phyloP scores from a whole-genome alignment of 2,888 invertebrate species.

The Synergus laeviventris region DNA sequence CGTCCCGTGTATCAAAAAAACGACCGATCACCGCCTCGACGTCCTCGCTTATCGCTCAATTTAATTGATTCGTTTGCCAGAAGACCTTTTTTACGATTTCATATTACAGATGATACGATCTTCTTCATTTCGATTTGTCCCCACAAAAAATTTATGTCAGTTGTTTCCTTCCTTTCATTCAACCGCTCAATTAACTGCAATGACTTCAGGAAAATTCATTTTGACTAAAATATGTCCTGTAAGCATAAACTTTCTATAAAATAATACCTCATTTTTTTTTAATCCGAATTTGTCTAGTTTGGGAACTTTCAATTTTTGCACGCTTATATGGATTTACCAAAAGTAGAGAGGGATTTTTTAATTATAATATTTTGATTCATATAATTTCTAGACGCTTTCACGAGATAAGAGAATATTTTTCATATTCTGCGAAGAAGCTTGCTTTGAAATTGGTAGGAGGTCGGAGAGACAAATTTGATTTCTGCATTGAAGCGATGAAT shows the following conservation, averaged over 20 bases:
- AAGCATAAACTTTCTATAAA: too few species aligned
- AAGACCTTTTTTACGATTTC: constrained; percentile 43
- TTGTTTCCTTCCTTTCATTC: background rate
- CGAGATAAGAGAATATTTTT: background rate
- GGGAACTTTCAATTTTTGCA: too few species aligned
- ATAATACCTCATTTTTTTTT: too few species aligned
- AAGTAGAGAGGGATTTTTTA: too few species aligned
- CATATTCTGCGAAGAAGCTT: background rate
- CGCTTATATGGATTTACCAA: background rate
- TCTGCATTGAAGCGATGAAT: constrained; percentile 48
- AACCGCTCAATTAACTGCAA: background rate
- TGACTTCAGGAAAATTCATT: background rate
- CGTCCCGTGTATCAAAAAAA: constrained; percentile 55
- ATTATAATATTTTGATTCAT: too few species aligned
- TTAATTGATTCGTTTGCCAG: constrained; percentile 61
- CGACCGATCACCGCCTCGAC: constrained; percentile 50
- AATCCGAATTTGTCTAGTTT: too few species aligned
- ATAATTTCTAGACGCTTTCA: background rate
- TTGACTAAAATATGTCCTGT: too few species aligned
- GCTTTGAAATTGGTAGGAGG: background rate
- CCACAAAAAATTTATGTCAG: background rate
- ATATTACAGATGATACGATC: constrained; percentile 1
- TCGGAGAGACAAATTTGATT: constrained; percentile 53
- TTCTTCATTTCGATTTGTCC: constrained; percentile 3
- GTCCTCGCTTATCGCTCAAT: constrained; percentile 53